These are phyloP conservation scores for Coranthus polyacanthus DNA, from an alignment of 2,797 vertebrate genomes.

Conservation along the genomic window DNA sequence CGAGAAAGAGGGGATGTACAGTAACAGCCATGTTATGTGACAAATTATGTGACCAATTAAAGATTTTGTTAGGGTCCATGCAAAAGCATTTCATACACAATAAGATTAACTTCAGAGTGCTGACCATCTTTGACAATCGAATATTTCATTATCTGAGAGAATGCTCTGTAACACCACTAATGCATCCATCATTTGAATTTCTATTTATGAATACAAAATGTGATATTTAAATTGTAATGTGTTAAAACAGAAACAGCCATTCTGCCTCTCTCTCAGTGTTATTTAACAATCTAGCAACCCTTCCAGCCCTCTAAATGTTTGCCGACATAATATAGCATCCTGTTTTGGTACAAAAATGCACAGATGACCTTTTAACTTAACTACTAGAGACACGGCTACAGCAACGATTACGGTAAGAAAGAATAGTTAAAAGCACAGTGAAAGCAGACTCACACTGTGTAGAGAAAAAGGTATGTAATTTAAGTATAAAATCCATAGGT, in stretches of 20 bases:
- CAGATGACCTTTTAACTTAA: background rate
- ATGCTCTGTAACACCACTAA: conserved; percentile 17
- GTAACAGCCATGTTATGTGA: conserved; percentile 18
- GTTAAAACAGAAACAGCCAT: background rate
- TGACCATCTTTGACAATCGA: conserved; percentile 1
- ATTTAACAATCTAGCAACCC: background rate
- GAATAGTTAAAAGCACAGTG: background rate
- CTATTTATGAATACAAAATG: background rate
- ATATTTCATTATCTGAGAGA: conserved; percentile 37
- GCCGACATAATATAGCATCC: too few species aligned
- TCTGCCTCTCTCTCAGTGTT: too few species aligned
- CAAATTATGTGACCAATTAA: conserved; percentile 42
- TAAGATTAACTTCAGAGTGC: too few species aligned
- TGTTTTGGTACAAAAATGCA: too few species aligned
- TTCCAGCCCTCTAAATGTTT: background rate
- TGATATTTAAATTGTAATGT: background rate
- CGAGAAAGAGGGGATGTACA: conserved; percentile 16
- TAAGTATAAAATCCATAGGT: background rate
- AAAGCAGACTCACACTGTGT: background rate
- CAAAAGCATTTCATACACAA: conserved; percentile 17
- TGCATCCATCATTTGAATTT: conserved; percentile 32
- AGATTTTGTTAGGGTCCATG: conserved; percentile 27
- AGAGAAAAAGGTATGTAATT: background rate
- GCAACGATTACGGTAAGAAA: background rate
- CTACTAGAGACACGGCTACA: background rate